Percentiles rank a stretch among this genome's conserved stretches.
Conservation (phyloP, 92 coral and sea anemone species). For the Hydrozoanthus gracilis region DNA sequence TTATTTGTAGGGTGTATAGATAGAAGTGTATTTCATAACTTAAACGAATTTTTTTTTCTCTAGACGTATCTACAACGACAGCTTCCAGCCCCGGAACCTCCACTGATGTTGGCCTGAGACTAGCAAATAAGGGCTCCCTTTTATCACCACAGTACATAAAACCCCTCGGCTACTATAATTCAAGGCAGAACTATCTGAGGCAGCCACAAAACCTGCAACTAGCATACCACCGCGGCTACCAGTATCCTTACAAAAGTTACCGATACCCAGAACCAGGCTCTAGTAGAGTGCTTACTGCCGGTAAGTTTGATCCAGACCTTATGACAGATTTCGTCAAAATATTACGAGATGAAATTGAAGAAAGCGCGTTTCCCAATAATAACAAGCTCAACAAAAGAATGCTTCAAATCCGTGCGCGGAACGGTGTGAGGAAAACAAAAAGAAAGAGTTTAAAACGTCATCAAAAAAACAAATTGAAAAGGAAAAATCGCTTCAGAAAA, state of each 20-base stretch:
- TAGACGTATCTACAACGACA: too few species aligned
- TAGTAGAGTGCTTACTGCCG: conserved; percentile 38
- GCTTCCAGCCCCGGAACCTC: too few species aligned
- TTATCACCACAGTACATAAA: neutral
- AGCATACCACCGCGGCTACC: neutral
- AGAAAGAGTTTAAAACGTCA: neutral
- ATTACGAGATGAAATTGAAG: conserved; percentile 25
- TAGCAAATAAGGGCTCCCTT: too few species aligned
- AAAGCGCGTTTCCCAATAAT: neutral
- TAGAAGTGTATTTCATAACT: too few species aligned
- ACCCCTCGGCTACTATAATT: neutral
- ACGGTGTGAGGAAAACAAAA: neutral
- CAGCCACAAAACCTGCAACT: neutral
- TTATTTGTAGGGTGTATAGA: too few species aligned
- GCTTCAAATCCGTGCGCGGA: neutral
- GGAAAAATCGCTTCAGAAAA: neutral
- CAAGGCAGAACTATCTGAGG: neutral
- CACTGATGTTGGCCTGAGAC: too few species aligned
- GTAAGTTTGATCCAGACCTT: conserved; percentile 45
- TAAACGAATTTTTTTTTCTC: too few species aligned
- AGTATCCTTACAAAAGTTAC: conserved; percentile 10
- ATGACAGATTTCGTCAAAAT: conserved; percentile 28
- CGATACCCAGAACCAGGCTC: conserved; percentile 16
- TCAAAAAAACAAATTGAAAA: neutral
- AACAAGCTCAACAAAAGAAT: neutral